Percentiles rank a stretch among this genome's conserved stretches.
These are phyloP conservation scores for Turnix velox DNA, from an alignment of 2,113 vertebrate genomes.

Conservation along the genomic window DNA sequence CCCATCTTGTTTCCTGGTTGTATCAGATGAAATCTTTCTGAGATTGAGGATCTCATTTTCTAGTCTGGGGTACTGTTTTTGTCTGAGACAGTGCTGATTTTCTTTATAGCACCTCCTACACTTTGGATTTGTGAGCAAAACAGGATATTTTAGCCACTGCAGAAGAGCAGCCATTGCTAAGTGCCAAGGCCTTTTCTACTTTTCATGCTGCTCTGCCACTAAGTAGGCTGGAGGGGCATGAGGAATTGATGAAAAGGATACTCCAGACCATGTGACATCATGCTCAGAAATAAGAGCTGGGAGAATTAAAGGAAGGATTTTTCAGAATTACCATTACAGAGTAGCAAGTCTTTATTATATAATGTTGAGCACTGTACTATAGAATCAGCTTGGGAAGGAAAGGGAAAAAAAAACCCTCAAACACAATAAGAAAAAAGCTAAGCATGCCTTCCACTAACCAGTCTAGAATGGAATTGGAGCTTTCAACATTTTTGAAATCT, in stretches of 20 bases:
- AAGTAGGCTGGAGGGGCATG: background rate
- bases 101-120: background rate
- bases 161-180: background rate
- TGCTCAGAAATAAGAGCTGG: background rate
- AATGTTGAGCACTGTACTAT: background rate
- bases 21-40: background rate
- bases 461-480: background rate
- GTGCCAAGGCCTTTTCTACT: background rate
- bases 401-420: background rate
- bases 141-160: background rate
- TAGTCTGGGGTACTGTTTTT: background rate
- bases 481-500: background rate
- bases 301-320: accelerated
- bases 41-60: background rate
- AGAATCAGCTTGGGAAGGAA: background rate
- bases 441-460: background rate
- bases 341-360: background rate
- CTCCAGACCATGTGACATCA: accelerated
- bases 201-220: accelerated
- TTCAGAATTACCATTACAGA: background rate
- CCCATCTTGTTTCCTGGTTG: background rate
- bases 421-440: background rate
- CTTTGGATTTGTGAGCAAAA: background rate
- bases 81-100: background rate
- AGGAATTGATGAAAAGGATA: background rate